These are phyloP conservation scores for Uria aalge DNA, from an alignment of 2,113 vertebrate species.

Conservation along the genomic window DNA sequence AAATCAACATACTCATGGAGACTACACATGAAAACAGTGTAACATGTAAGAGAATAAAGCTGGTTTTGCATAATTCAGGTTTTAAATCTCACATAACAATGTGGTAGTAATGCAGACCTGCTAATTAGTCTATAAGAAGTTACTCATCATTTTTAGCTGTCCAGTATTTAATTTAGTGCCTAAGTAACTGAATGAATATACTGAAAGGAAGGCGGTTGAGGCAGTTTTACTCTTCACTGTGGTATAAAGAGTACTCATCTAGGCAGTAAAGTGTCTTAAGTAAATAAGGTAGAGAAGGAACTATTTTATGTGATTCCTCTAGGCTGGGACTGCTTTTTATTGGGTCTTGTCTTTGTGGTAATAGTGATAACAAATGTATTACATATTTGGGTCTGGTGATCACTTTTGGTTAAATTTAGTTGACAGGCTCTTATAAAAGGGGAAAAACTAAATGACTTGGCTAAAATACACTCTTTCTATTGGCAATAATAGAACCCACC, in stretches of 20 bases:
- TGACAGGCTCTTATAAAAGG: not conserved
- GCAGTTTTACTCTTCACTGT: not conserved
- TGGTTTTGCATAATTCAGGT: rapidly evolving
- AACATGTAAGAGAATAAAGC: not conserved
- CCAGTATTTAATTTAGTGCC: not conserved
- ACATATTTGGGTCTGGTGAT: rapidly evolving
- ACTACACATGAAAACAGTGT: rapidly evolving
- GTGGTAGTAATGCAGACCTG: not conserved
- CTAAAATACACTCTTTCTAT: not conserved
- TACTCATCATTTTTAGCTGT: not conserved
- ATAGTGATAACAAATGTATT: not conserved
- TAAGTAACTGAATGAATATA: no score
- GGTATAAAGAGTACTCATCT: not conserved
- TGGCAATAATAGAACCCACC: not conserved
- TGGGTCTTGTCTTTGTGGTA: not conserved
- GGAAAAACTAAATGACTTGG: not conserved
- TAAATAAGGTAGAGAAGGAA: not conserved
- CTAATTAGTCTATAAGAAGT: not conserved
- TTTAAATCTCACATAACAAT: not conserved
- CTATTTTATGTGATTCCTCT: not conserved
- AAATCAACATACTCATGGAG: rapidly evolving
- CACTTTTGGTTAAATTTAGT: not conserved
- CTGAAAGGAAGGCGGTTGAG: not conserved
- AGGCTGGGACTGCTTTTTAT: not conserved
- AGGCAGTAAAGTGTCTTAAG: not conserved